Base-by-base conservation (phyloP, 2,888 invertebrate genomes). In the Eretmocerus hayati region DNA sequence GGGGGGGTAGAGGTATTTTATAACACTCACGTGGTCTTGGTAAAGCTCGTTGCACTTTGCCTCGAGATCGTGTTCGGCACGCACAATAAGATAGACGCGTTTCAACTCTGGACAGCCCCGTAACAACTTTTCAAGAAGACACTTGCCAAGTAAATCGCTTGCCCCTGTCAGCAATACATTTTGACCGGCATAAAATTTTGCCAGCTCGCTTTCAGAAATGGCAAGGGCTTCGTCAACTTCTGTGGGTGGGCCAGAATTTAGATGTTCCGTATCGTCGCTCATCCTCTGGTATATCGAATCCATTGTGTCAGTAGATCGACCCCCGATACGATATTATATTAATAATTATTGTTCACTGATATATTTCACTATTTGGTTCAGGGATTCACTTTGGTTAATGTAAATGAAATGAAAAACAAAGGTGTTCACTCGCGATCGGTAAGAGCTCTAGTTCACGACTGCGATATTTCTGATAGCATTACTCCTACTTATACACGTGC, bases 151-250 rank as follows among this genome's bases (percentile, higher is more conserved):
- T 15, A 57, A 53, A 13, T 58, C 58, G 15, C 57, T 58, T 8
- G 52, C 55, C 2, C 61, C 59, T 26, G 59, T 60, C 5, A 61
- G 22, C 26, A 61, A 45, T 13, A 58, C 13, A 6, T 40, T 55
- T 38, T 54, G 42, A 2, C 55, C 55, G 6, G 37, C 32, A 39
- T 53, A 60, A 40, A 58, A 56, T 13, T 51, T 33, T 41, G 53
- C 50, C 32, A 60, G 49, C 31, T 59, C 52, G 44, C 60, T 60
- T n/a, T 44, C 46, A n/a, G n/a, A n/a, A n/a, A n/a, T n/a, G n/a
- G n/a, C n/a, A n/a, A n/a, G n/a, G n/a, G n/a, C n/a, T 23, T 52
- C 56, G 5, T 20, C 42, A 1, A 46, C 41, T 11, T 52, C 42
- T 3, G 44, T 2, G 18, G 16, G 31, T 2, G 9, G 35, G n/a